A percentile compares a stretch with the other conserved stretches of the same genome.
Conservation (phyloP, 1,140 invertebrate species). For the Drosophila santomea region DNA sequence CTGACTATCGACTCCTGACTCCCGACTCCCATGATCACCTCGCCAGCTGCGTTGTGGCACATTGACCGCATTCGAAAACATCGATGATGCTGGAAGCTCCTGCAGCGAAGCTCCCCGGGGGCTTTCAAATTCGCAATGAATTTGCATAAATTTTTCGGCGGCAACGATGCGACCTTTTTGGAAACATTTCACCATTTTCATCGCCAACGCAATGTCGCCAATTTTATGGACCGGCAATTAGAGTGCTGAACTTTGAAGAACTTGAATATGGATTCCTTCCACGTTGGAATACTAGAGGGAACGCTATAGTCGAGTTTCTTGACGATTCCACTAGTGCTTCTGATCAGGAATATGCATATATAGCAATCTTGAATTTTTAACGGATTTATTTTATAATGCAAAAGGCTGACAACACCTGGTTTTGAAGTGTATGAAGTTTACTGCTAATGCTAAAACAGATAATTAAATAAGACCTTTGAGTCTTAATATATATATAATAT, state of each 20-base stretch:
- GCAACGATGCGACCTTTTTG: conserved; percentile 37
- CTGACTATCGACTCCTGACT: conserved; percentile 14
- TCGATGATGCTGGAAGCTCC: conserved; percentile 28
- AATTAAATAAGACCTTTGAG: too few relatives aligned
- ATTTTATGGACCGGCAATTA: conserved; percentile 53
- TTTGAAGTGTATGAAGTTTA: too few relatives aligned
- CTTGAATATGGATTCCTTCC: conserved; percentile 22
- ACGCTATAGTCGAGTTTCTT: too few relatives aligned
- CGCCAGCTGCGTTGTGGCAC: conserved; percentile 53
- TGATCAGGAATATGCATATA: too few relatives aligned
- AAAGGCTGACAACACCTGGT: too few relatives aligned
- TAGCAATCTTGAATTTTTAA: too few relatives aligned
- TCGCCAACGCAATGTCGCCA: conserved; percentile 22
- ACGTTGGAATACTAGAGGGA: conserved; percentile 19
- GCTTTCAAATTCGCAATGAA: conserved; percentile 78
- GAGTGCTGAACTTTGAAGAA: conserved; percentile 29
- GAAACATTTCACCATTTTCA: conserved; percentile 28
- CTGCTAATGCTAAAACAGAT: too few relatives aligned
- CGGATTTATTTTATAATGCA: too few relatives aligned
- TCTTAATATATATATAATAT: too few relatives aligned
- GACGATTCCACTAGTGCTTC: too few relatives aligned
- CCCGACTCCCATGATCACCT: conserved; percentile 25
- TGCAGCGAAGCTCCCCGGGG: conserved; percentile 6
- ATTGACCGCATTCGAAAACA: conserved; percentile 73
- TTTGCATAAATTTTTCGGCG: conserved; percentile 69